Evolutionary conservation across 1,140 invertebrate genomes (phyloP).

Genomic region (Galendromus occidentalis): DNA sequence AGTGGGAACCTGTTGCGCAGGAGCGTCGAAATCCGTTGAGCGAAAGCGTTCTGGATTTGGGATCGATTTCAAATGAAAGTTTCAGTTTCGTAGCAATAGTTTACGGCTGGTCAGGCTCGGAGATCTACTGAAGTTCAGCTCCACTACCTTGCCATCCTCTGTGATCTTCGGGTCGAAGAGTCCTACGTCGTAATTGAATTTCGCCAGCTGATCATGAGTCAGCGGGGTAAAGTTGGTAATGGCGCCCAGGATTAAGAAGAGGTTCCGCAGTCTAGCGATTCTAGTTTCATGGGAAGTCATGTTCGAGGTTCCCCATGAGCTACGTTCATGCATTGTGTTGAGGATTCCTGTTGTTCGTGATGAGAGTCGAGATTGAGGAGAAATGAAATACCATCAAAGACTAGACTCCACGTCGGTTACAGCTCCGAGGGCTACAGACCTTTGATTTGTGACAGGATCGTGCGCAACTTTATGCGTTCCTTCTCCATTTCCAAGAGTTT

Average conservation of each 20-base stretch:
- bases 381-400: too few relatives aligned
- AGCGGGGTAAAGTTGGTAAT: not conserved
- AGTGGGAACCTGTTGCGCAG: too few relatives aligned
- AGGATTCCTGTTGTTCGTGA: not conserved
- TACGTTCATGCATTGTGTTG: not conserved
- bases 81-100: too few relatives aligned
- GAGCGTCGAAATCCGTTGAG: too few relatives aligned
- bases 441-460: not conserved
- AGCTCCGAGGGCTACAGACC: not conserved
- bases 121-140: too few relatives aligned
- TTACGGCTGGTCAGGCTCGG: too few relatives aligned
- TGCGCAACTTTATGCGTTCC: not conserved
- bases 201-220: not conserved
- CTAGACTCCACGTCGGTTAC: too few relatives aligned
- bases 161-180: not conserved
- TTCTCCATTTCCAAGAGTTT: not conserved
- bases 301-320: not conserved
- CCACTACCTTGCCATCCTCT: not conserved
- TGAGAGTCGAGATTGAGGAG: too few relatives aligned
- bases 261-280: not conserved
- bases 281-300: not conserved
- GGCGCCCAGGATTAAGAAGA: not conserved
- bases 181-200: not conserved
- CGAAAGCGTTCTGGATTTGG: too few relatives aligned
- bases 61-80: too few relatives aligned